Conservation (phyloP, 2,113 vertebrate genomes). For the Rynchops niger region DNA sequence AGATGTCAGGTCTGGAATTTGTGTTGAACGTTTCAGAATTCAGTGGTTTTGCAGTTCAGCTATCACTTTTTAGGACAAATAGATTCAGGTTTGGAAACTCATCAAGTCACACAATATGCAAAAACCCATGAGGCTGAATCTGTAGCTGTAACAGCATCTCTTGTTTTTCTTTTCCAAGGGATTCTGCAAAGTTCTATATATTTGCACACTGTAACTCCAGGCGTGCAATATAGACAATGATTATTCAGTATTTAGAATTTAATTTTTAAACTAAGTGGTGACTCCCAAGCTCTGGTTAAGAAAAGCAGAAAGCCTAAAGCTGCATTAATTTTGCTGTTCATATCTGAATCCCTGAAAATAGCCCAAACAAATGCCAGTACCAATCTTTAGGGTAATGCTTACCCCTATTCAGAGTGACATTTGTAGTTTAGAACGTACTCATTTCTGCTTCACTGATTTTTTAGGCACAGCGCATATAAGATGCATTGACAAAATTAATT, state of each 20-base stretch:
- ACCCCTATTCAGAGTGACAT: not conserved
- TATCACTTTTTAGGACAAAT: conserved; percentile 13
- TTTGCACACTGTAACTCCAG: not conserved
- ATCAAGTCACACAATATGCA: not conserved
- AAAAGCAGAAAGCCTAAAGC: conserved; percentile 18
- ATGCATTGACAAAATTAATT: not conserved
- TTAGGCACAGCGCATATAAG: not conserved
- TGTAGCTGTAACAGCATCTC: not conserved
- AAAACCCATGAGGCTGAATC: not conserved
- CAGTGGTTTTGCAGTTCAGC: not conserved
- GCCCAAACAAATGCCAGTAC: conserved; percentile 23
- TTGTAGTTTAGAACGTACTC: not conserved
- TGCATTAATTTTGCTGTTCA: conserved; percentile 9
- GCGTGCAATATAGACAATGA: not conserved
- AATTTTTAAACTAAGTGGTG: not conserved
- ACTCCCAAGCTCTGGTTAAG: conserved; percentile 5
- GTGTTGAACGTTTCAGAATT: not conserved
- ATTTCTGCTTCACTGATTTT: conserved; percentile 16
- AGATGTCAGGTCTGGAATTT: not conserved
- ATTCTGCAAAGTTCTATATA: not conserved
- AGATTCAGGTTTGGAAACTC: not conserved
- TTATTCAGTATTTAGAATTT: not conserved
- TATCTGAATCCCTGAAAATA: conserved; percentile 13
- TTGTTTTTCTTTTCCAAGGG: not conserved
- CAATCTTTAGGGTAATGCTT: not conserved